These are phyloP conservation scores for Stigmatopora argus DNA, from an alignment of 2,113 vertebrate species.

Conservation along the genomic window DNA sequence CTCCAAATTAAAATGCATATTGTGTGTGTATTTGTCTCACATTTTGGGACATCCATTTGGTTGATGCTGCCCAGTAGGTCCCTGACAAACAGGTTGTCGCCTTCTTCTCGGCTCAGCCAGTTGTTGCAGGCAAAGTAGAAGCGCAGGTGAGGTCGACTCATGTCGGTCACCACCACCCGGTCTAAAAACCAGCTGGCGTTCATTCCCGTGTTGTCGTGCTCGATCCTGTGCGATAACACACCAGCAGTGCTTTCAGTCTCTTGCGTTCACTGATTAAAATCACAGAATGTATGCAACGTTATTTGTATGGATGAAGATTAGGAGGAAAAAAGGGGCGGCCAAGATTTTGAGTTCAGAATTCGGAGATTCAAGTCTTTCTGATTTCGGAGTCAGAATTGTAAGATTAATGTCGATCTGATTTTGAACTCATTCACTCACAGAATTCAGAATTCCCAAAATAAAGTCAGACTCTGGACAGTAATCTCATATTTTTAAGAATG, in stretches of 20 bases:
- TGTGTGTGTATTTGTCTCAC: conserved; percentile 64
- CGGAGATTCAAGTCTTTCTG: too few species aligned
- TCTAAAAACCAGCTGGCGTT: conserved; percentile 91
- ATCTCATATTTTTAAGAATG: too few species aligned
- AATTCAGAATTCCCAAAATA: too few species aligned
- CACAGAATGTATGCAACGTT: background rate
- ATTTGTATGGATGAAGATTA: background rate
- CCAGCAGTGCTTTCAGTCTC: conserved; percentile 7
- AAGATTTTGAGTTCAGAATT: too few species aligned
- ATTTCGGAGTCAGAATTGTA: too few species aligned
- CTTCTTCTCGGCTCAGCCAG: conserved; percentile 93
- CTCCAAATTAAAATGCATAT: background rate
- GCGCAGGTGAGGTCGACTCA: conserved; percentile 89
- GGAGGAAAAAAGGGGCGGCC: too few species aligned
- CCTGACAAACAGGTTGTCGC: conserved; percentile 83
- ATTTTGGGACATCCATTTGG: conserved; percentile 91
- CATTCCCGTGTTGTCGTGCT: conserved; percentile 94
- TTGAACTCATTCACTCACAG: too few species aligned
- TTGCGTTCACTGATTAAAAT: background rate
- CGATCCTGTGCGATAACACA: conserved; percentile 73
- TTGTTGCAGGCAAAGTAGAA: conserved; percentile 92
- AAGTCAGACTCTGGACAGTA: too few species aligned
- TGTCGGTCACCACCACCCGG: conserved; percentile 85
- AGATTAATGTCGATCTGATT: too few species aligned
- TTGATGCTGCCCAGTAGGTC: conserved; percentile 88